Evolutionary conservation across 2,888 invertebrate species (phyloP).

Genomic region (Pollenia griseotomentosa): DNA sequence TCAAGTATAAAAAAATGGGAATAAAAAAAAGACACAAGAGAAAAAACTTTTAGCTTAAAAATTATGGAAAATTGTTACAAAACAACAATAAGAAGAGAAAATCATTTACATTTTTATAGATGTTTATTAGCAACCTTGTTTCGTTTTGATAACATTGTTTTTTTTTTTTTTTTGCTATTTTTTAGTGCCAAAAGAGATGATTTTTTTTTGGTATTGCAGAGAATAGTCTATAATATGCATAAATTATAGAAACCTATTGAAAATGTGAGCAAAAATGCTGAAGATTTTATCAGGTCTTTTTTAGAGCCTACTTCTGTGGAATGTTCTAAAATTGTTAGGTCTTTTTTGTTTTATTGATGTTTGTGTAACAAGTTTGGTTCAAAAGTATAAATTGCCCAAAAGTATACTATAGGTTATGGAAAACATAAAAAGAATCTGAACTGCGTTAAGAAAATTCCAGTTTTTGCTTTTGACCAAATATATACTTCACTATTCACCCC

Average conservation of each 20-base stretch:
- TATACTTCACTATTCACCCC: too few relatives aligned
- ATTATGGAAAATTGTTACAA: slow-evolving; percentile 54
- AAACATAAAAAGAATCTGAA: too few relatives aligned
- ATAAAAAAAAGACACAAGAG: not conserved
- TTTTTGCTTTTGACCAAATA: too few relatives aligned
- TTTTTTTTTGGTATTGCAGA: slow-evolving; percentile 8
- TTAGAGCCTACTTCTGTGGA: too few relatives aligned
- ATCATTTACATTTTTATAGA: slow-evolving; percentile 70
- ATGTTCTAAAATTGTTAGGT: too few relatives aligned
- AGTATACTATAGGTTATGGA: too few relatives aligned
- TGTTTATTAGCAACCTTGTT: slow-evolving; percentile 63
- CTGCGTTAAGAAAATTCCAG: too few relatives aligned
- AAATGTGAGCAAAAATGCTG: slow-evolving; percentile 5
- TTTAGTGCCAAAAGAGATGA: slow-evolving; percentile 35
- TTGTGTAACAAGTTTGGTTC: too few relatives aligned
- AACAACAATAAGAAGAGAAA: slow-evolving; percentile 55
- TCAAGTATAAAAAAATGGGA: slow-evolving; percentile 4
- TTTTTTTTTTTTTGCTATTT: slow-evolving; percentile 11
- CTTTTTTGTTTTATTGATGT: too few relatives aligned
- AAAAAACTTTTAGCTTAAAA: slow-evolving; percentile 1
- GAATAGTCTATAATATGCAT: slow-evolving; percentile 30
- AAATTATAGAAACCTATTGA: slow-evolving; percentile 52
- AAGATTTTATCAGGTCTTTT: too few relatives aligned
- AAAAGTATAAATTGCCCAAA: too few relatives aligned
- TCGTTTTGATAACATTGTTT: slow-evolving; percentile 43